These are phyloP conservation scores for Ochropacha duplaris DNA, from an alignment of 2,888 invertebrate genomes.

Conservation along the genomic window DNA sequence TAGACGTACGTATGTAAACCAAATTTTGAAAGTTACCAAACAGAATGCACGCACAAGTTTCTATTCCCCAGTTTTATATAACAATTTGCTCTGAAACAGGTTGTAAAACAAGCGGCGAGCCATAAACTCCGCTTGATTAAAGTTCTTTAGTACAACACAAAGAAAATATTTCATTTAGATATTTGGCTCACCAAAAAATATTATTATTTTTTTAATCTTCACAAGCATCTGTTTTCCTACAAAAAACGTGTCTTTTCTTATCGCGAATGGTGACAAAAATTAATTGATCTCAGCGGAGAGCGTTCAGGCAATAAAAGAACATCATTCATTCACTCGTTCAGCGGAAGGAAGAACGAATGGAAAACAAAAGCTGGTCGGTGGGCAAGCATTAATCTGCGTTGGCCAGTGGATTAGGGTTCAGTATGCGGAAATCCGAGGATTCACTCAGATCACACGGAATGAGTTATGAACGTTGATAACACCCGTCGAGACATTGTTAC, in stretches of 20 bases:
- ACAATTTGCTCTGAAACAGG: background rate
- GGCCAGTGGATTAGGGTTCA: constrained; percentile 7
- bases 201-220: constrained; percentile 10
- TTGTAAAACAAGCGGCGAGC: background rate
- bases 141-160: constrained; percentile 6
- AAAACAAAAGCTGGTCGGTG: constrained; percentile 25
- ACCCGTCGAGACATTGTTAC: background rate
- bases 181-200: background rate
- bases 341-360: constrained; percentile 30
- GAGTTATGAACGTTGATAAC: constrained; percentile 1
- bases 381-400: constrained; percentile 31
- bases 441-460: constrained; percentile 3
- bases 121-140: background rate
- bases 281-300: constrained; percentile 16
- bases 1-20: background rate
- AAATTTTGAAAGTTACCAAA: background rate
- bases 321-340: constrained; percentile 24
- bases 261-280: constrained; percentile 18
- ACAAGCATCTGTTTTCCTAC: constrained; percentile 16
- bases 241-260: background rate
- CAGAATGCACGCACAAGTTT: background rate
- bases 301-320: constrained; percentile 22
- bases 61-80: background rate
- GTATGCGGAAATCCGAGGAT: constrained; percentile 1
- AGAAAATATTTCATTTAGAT: constrained; percentile 6